Evolutionary conservation across 2,888 invertebrate genomes (phyloP).

Genomic region (Drosophila peninsularis): DNA sequence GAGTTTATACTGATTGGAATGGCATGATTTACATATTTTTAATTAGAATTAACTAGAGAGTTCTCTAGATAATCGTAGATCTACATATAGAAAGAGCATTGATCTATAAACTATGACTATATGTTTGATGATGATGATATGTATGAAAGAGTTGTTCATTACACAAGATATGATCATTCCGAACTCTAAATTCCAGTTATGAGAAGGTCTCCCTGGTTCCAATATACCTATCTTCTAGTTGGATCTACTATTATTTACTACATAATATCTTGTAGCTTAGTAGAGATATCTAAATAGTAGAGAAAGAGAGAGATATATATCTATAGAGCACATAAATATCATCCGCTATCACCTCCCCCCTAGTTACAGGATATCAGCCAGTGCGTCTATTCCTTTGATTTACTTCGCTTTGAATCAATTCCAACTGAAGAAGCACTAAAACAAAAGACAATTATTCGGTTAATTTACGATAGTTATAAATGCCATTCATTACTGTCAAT

Average conservation of each 20-base stretch:
- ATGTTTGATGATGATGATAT: no score
- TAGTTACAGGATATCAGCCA: background rate
- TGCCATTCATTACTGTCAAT: conserved; percentile 73
- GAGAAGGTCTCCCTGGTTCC: background rate
- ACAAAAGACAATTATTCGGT: conserved; percentile 61
- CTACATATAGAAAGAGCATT: no score
- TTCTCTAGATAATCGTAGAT: background rate
- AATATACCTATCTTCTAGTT: background rate
- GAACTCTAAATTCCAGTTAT: no score
- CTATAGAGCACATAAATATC: no score
- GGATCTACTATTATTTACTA: background rate
- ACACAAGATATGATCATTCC: no score
- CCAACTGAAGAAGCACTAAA: background rate
- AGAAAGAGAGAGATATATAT: no score
- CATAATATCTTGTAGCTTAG: background rate
- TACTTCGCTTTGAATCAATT: conserved; percentile 34
- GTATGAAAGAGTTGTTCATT: no score
- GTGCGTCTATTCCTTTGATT: background rate
- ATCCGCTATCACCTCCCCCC: background rate
- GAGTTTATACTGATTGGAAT: background rate
- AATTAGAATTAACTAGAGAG: background rate
- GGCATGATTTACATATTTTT: background rate
- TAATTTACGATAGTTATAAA: conserved; percentile 54
- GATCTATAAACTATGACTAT: no score
- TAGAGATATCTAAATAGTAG: no score